Conservation (phyloP, 2,888 invertebrate genomes). For the Tupiocoris notatus region DNA sequence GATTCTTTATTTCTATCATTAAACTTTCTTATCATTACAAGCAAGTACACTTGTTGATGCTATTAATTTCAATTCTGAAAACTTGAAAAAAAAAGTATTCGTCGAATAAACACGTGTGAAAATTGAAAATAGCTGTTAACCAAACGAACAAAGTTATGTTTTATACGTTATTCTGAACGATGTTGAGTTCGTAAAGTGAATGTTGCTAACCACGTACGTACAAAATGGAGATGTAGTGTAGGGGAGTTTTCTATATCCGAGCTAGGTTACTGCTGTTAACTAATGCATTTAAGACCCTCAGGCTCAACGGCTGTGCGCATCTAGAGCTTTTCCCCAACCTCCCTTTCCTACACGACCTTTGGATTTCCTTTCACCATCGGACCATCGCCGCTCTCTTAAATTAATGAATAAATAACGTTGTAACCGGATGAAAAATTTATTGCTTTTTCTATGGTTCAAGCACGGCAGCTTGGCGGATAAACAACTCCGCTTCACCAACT, state of each 20-base stretch:
- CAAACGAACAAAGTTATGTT: no score
- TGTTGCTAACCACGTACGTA: neutral
- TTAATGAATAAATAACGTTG: conserved; percentile 36
- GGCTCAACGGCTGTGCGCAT: conserved; percentile 9
- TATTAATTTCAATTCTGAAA: no score
- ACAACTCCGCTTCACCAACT: conserved; percentile 36
- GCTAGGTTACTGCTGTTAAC: conserved; percentile 3
- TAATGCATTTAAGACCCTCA: conserved; percentile 34
- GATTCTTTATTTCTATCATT: no score
- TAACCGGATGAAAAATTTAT: conserved; percentile 33
- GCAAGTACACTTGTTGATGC: no score
- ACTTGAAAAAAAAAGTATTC: no score
- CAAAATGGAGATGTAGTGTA: neutral
- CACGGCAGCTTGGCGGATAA: conserved; percentile 6
- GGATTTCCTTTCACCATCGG: neutral
- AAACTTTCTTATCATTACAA: no score
- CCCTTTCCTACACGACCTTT: neutral
- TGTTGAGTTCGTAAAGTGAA: no score
- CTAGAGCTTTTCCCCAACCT: conserved; percentile 19
- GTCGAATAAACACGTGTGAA: no score
- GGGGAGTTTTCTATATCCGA: neutral
- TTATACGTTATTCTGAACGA: no score
- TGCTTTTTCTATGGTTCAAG: conserved; percentile 25
- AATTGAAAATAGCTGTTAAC: no score
- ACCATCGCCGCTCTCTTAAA: conserved; percentile 4